Percentiles rank a stretch among this genome's conserved stretches.
Conservation (phyloP, 2,113 vertebrate genomes). For the Cochlearius cochlearius region DNA sequence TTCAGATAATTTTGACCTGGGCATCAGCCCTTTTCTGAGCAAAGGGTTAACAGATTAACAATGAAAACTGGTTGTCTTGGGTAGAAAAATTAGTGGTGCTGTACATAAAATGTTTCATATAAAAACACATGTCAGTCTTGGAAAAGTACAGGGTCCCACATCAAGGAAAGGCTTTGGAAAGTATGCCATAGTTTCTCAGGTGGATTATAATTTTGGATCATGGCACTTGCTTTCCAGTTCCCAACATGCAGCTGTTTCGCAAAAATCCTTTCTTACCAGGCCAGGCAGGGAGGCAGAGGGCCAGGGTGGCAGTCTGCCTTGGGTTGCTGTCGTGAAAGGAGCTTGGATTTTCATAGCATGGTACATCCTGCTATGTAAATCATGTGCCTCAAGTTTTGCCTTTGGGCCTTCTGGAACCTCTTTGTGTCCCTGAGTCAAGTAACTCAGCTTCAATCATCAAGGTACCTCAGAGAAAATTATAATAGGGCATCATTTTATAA, state of each 20-base stretch:
- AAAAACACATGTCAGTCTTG: background rate
- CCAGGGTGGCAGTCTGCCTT: background rate
- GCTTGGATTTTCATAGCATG: background rate
- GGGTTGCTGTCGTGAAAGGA: background rate
- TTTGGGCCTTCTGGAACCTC: slow-evolving; percentile 9
- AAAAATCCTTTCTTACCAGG: background rate
- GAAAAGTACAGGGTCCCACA: background rate
- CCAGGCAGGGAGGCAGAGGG: background rate
- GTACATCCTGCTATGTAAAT: background rate
- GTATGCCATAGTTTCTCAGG: background rate
- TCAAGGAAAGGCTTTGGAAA: background rate
- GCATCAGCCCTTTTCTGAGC: background rate
- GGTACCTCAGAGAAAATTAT: slow-evolving; percentile 63
- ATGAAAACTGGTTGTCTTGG: background rate
- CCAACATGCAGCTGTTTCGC: background rate
- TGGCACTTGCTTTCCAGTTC: background rate
- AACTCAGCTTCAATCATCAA: slow-evolving; percentile 55
- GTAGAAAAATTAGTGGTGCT: background rate
- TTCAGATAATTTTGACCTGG: background rate
- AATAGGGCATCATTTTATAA: slow-evolving; percentile 66
- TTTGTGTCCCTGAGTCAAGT: slow-evolving; percentile 61
- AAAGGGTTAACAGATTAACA: background rate
- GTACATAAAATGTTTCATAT: background rate
- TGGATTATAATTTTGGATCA: background rate
- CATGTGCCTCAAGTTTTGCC: background rate